Evolutionary conservation across 2,797 vertebrate species (phyloP), one percentile per base, ranked within the genome.

Genomic region (Danio tinwini): DNA sequence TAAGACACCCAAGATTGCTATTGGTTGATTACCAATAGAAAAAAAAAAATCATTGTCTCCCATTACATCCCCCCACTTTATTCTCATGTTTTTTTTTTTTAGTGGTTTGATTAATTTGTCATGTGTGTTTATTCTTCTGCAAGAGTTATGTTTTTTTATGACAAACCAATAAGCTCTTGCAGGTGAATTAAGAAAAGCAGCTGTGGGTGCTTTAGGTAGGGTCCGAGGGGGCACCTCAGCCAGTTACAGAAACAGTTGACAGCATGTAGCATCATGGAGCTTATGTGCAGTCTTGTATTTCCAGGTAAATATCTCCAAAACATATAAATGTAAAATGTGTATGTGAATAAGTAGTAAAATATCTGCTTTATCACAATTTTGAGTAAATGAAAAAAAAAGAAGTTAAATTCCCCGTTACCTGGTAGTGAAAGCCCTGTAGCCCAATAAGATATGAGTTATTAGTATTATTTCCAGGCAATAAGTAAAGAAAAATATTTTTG

Each of bases 401-500:
- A n/a, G n/a, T 29, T 1, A 1, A 29, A 29, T 21, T 59, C 64
- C 64, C 19, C 45, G 37, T 68, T 50, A n/a, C 7, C 45, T 14
- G 63, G 42, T 67, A 67, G 63, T 67, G 63, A 68, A 68, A 68
- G 45, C 65, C 16, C 65, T 68, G 65, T 50, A 68, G 65, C 13
- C 21, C 45, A 68, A 50, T 29, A 50, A 68, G 12, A 68, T 49
- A 37, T 9, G 13, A 37, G 14, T 69, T 37, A 11, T 49, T 67
- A 67, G 49, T 37, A 67, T 69, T 39, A 68, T 68, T 50, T 68
- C 45, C 65, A 50, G 21, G 37, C 19, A 39, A 69, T 47, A 69
- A 69, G 47, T 69, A 37, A 52, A 68, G 29, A 29, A 21, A 69
- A 69, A 69, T 52, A 39, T 37, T 69, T 69, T 69, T 14, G 69